A percentile compares a stretch with the other conserved stretches of the same genome.
These are phyloP conservation scores for Acanthosepion lycidas DNA, from an alignment of 2,888 invertebrate species.

Conservation along the genomic window DNA sequence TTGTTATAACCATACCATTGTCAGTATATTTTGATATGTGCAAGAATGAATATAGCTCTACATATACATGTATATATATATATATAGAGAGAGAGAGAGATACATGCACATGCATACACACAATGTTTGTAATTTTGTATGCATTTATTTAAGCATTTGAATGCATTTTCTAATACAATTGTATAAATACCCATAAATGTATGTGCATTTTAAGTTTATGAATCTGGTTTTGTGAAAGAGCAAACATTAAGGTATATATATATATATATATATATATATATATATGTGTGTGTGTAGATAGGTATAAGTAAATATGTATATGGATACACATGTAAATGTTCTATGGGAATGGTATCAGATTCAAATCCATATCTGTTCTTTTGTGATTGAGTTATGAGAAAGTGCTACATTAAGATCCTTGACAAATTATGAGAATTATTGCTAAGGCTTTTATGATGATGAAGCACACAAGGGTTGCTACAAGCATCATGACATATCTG, in stretches of 20 bases:
- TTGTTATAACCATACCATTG: too few relatives aligned
- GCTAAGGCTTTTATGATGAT: conserved; percentile 21
- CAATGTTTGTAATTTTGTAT: neutral
- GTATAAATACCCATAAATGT: neutral
- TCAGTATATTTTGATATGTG: too few relatives aligned
- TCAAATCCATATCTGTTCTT: neutral
- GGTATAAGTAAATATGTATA: neutral
- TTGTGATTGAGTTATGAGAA: conserved; percentile 33
- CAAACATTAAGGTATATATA: neutral
- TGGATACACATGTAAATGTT: neutral
- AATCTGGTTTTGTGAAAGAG: conserved; percentile 16
- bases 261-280: too few relatives aligned
- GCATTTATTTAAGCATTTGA: neutral
- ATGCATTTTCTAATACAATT: neutral
- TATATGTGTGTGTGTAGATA: neutral
- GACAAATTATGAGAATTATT: conserved; percentile 23
- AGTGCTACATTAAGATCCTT: conserved; percentile 33
- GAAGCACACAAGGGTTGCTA: conserved; percentile 4
- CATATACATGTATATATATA: neutral
- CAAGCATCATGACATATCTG: conserved; percentile 4
- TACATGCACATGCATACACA: neutral
- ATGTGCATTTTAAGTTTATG: neutral
- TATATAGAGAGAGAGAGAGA: neutral
- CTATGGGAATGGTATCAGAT: neutral
- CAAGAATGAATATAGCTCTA: too few relatives aligned